Percentiles rank a stretch among this genome's conserved stretches.
Conservation (phyloP, 2,113 vertebrate genomes). For the Ondatra zibethicus region DNA sequence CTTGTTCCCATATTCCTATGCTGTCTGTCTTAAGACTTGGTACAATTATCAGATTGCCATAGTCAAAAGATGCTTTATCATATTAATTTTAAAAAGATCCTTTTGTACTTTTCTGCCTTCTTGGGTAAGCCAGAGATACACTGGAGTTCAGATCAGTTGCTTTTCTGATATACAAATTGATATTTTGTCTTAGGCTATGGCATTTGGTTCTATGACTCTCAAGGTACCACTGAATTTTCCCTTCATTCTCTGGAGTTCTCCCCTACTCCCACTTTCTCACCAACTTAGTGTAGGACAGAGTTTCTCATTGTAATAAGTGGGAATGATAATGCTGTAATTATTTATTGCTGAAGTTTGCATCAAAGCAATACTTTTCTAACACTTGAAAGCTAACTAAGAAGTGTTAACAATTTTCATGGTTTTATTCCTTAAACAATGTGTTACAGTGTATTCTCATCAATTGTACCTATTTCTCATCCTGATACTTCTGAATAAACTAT, state of each 20-base stretch:
- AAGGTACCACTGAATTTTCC: not conserved
- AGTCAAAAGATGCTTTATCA: not conserved
- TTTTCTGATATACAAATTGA: not conserved
- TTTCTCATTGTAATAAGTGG: not conserved
- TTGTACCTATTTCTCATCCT: not conserved
- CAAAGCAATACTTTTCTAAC: not conserved
- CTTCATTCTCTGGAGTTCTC: not conserved
- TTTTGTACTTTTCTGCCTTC: not conserved
- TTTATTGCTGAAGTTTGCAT: conserved; percentile 9
- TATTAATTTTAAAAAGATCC: not conserved
- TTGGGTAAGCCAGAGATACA: not conserved
- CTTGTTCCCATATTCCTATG: not conserved
- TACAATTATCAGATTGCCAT: not conserved
- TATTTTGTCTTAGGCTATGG: conserved; percentile 23
- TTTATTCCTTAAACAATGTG: not conserved
- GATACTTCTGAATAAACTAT: not conserved
- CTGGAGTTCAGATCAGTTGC: not conserved
- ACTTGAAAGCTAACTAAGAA: not conserved
- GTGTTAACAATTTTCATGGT: not conserved
- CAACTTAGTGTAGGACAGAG: not conserved
- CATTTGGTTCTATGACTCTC: not conserved
- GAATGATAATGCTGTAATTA: not conserved
- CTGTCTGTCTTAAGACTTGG: conserved; percentile 37
- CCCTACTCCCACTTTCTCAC: not conserved
- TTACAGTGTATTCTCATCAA: not conserved